These are phyloP conservation scores for Coccyzus lansbergi DNA, from an alignment of 2,797 vertebrate species.

Conservation along the genomic window DNA sequence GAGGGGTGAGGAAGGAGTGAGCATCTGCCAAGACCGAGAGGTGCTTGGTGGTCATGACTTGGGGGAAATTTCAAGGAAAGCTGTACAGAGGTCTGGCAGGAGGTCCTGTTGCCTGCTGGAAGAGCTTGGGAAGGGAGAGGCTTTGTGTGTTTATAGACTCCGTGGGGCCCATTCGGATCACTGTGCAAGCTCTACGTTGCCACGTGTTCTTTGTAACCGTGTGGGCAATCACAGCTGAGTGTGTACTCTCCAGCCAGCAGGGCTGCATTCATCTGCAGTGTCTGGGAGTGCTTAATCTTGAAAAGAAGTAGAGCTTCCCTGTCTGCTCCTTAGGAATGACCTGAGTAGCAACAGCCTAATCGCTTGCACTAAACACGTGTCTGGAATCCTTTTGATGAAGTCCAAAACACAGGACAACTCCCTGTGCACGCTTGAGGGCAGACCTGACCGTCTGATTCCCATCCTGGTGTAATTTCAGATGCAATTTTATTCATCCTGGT, in stretches of 20 bases:
- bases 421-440: neutral
- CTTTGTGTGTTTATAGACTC: fast-evolving
- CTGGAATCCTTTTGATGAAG: constrained; percentile 2
- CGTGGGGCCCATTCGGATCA: neutral
- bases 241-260: neutral
- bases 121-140: neutral
- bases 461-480: neutral
- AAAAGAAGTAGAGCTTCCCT: neutral
- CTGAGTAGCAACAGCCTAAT: neutral
- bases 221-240: neutral
- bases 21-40: no score
- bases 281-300: neutral
- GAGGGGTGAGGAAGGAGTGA: neutral
- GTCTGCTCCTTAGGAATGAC: neutral
- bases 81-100: no score
- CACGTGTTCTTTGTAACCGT: neutral
- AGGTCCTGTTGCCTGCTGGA: neutral
- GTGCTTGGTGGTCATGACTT: neutral
- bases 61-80: neutral
- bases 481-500: neutral
- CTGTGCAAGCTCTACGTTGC: neutral
- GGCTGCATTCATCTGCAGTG: neutral
- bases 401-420: neutral
- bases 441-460: neutral
- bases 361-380: neutral